Conservation (phyloP, 2,888 invertebrate species). For the Gryllus longicercus region DNA sequence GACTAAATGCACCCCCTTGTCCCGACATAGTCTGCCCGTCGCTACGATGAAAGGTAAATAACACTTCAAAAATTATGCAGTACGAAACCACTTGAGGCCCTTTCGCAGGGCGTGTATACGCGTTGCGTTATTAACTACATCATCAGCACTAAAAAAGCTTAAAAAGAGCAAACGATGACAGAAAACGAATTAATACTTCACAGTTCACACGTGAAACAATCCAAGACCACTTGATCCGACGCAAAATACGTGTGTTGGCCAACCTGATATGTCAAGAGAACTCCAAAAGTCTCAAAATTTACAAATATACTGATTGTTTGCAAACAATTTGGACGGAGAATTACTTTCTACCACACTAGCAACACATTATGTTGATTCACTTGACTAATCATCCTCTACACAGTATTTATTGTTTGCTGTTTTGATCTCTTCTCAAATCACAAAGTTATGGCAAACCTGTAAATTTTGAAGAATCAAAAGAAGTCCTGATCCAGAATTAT, state of each 20-base stretch:
- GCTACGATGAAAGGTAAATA: neutral
- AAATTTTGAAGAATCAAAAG: neutral
- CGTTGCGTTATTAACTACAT: neutral
- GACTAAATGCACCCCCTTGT: constrained; percentile 3
- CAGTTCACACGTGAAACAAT: neutral
- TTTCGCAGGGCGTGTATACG: neutral
- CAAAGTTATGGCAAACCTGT: neutral
- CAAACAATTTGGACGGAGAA: too few species aligned
- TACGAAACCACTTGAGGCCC: neutral
- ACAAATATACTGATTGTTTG: too few species aligned
- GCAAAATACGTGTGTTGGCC: neutral
- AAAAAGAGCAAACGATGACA: too few species aligned
- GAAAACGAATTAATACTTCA: constrained; percentile 1
- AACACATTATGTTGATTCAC: too few species aligned
- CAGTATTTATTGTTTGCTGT: too few species aligned
- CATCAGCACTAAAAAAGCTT: neutral
- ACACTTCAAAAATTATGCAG: neutral
- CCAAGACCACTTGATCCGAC: neutral
- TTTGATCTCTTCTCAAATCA: too few species aligned
- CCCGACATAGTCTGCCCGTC: neutral
- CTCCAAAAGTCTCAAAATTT: too few species aligned
- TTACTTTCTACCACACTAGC: too few species aligned
- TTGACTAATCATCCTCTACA: too few species aligned
- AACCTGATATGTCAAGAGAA: neutral
- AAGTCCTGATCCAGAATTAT: neutral